A percentile compares a stretch with the other conserved stretches of the same genome.
Conservation (phyloP, 2,113 vertebrate species). For the Bagarius yarrelli region DNA sequence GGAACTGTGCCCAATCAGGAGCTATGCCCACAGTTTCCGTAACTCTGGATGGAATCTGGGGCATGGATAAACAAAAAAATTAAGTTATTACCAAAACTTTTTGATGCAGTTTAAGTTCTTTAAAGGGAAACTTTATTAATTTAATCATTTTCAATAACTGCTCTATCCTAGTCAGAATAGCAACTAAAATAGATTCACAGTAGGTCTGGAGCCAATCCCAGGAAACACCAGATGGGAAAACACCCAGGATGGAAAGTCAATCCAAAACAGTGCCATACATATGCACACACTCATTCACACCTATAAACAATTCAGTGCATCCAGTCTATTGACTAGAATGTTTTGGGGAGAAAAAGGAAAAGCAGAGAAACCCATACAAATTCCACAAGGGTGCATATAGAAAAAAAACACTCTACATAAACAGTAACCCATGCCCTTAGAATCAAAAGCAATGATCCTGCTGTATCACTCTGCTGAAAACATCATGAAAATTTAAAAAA, state of each 20-base stretch:
- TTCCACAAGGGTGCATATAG: too few relatives aligned
- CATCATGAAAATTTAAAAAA: not conserved
- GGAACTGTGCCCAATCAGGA: too few relatives aligned
- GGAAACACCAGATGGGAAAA: not conserved
- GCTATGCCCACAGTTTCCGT: too few relatives aligned
- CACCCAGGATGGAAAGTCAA: not conserved
- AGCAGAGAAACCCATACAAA: not conserved
- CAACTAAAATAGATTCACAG: not conserved
- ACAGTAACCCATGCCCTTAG: not conserved
- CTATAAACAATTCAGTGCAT: not conserved
- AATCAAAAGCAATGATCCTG: not conserved
- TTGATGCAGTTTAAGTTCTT: too few relatives aligned
- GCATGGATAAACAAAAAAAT: too few relatives aligned
- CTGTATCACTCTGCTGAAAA: not conserved
- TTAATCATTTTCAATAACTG: not conserved
- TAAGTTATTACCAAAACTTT: too few relatives aligned
- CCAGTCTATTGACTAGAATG: too few relatives aligned
- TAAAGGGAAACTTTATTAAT: not conserved
- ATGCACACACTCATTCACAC: not conserved
- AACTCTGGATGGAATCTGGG: too few relatives aligned
- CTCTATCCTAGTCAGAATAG: not conserved
- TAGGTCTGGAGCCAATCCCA: not conserved
- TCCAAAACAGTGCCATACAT: too few relatives aligned
- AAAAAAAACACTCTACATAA: not conserved
- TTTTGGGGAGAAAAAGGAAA: not conserved